These are phyloP conservation scores for Melieria crassipennis DNA, from an alignment of 2,888 invertebrate genomes.

Conservation along the genomic window DNA sequence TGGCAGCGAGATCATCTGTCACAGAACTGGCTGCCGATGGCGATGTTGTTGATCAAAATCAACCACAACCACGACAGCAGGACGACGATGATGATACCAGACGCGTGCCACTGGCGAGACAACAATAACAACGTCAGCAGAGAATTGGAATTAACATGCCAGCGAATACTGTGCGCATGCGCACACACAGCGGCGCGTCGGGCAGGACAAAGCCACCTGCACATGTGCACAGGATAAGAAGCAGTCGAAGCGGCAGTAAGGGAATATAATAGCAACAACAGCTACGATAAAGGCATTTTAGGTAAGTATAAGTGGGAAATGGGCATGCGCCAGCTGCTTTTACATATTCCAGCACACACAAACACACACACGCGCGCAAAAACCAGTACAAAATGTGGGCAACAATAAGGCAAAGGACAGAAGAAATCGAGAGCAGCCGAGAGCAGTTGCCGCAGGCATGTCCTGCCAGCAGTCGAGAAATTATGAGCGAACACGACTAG, in stretches of 20 bases:
- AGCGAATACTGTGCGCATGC: neutral
- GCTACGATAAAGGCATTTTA: no score
- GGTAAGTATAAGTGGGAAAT: conserved; percentile 13
- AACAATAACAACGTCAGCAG: conserved; percentile 1
- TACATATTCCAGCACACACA: neutral
- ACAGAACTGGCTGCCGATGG: conserved; percentile 43
- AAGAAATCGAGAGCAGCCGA: no score
- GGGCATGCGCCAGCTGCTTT: conserved; percentile 60
- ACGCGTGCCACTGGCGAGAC: conserved; percentile 54
- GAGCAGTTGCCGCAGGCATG: neutral
- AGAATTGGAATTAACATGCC: conserved; percentile 15
- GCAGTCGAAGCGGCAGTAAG: no score
- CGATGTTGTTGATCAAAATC: conserved; percentile 19
- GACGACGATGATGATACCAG: conserved; percentile 49
- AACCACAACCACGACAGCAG: conserved; percentile 22
- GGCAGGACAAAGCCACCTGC: no score
- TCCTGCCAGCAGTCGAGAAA: no score
- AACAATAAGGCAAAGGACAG: neutral
- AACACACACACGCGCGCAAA: neutral
- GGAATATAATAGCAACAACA: no score
- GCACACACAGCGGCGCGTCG: no score
- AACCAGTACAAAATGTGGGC: neutral
- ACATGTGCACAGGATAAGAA: neutral
- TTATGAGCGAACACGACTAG: no score
- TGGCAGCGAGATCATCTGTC: neutral